Evolutionary conservation across 2,797 vertebrate species (phyloP).

Genomic region (Notoglanidium macrostoma): DNA sequence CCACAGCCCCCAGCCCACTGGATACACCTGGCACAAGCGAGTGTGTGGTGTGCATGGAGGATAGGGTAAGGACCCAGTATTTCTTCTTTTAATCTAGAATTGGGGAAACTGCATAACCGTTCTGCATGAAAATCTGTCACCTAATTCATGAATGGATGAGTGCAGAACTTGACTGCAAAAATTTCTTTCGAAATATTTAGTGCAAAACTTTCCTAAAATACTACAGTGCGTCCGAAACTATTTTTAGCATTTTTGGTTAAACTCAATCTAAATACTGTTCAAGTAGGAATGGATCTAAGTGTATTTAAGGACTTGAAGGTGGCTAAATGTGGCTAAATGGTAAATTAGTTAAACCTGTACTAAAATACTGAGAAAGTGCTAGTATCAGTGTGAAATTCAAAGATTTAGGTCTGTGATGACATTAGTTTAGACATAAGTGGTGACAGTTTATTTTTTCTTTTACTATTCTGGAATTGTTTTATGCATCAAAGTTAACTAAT

Average conservation of each 20-base stretch:
- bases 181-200: neutral
- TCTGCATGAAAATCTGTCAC: neutral
- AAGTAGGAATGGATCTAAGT: neutral
- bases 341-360: too few species aligned
- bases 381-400: neutral
- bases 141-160: neutral
- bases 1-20: constrained; percentile 62
- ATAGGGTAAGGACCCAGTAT: constrained; percentile 75
- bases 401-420: neutral
- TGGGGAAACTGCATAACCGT: neutral
- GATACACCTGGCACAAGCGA: constrained; percentile 78
- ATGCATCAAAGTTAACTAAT: neutral
- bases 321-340: too few species aligned
- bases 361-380: too few species aligned
- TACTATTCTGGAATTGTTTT: neutral
- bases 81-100: neutral
- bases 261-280: neutral
- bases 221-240: neutral
- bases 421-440: neutral
- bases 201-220: neutral
- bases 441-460: too few species aligned
- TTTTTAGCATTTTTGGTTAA: neutral
- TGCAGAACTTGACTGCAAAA: neutral
- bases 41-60: constrained; percentile 94
- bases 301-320: neutral